A percentile compares a stretch with the other conserved stretches of the same genome.
Conservation (phyloP, 2,797 vertebrate species). For the Halcyon smyrnensis region DNA sequence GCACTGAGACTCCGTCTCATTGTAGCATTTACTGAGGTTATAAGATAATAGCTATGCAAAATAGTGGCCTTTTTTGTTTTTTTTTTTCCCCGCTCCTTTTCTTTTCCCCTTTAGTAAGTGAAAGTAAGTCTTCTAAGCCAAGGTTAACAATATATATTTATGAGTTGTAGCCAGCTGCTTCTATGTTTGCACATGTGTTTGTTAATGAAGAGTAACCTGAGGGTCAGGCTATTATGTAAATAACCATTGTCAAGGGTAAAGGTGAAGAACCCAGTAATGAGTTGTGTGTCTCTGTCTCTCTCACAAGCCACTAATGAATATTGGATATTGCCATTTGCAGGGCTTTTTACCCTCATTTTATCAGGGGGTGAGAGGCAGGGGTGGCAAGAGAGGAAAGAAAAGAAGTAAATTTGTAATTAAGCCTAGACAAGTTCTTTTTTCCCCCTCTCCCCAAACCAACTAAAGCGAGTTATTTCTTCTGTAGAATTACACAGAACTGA, state of each 20-base stretch:
- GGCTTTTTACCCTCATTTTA: constrained; percentile 55
- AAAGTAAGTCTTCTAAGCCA: constrained; percentile 69
- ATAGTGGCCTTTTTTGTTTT: neutral
- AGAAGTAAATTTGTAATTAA: constrained; percentile 69
- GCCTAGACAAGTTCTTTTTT: neutral
- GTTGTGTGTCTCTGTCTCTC: constrained; percentile 72
- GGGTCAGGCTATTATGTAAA: constrained; percentile 90
- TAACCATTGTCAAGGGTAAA: constrained; percentile 81
- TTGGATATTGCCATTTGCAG: constrained; percentile 64
- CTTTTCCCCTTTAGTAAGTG: constrained; percentile 24
- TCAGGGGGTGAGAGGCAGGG: constrained; percentile 40
- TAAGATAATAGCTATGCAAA: constrained; percentile 56
- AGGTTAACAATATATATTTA: constrained; percentile 79
- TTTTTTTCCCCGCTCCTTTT: neutral
- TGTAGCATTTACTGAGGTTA: neutral
- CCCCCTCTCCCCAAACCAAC: neutral
- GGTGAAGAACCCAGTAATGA: constrained; percentile 83
- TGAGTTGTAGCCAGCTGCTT: constrained; percentile 78
- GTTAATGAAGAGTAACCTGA: constrained; percentile 85
- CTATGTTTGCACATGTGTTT: constrained; percentile 81
- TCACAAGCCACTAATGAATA: constrained; percentile 71
- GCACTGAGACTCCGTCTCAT: neutral
- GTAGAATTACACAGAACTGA: neutral
- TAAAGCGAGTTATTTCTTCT: neutral
- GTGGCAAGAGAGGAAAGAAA: constrained; percentile 29